These are phyloP conservation scores for Blomia tropicalis DNA, from an alignment of 2,888 invertebrate genomes.

Conservation along the genomic window DNA sequence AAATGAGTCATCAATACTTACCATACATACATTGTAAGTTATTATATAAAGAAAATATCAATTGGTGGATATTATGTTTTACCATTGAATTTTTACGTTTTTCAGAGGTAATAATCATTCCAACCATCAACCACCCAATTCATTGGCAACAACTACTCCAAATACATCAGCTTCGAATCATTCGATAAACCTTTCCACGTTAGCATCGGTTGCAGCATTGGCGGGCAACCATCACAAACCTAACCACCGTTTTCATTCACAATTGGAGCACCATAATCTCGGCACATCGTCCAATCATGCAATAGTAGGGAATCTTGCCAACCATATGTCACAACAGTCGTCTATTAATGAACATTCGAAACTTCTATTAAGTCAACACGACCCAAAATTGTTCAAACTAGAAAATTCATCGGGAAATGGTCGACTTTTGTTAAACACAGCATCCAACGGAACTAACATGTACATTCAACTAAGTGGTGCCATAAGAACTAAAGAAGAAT, in stretches of 20 bases:
- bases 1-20: not conserved
- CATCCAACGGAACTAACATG: no score
- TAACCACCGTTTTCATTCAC: not conserved
- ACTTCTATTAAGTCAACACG: not conserved
- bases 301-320: not conserved
- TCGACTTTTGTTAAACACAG: no score
- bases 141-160: not conserved
- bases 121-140: not conserved
- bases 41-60: not conserved
- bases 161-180: not conserved
- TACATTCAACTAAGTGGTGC: no score
- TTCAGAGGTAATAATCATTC: not conserved
- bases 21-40: not conserved
- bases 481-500: no score
- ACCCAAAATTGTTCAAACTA: no score
- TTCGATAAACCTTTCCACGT: not conserved
- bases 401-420: no score
- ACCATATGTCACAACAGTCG: not conserved
- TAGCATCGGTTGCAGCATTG: constrained; percentile 6
- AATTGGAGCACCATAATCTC: not conserved
- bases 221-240: not conserved
- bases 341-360: not conserved
- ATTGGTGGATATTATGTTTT: not conserved
- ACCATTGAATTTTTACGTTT: not conserved
- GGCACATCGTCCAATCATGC: not conserved